Conservation (phyloP, 2,888 invertebrate species). For the Brachypalpus laphriformis region DNA sequence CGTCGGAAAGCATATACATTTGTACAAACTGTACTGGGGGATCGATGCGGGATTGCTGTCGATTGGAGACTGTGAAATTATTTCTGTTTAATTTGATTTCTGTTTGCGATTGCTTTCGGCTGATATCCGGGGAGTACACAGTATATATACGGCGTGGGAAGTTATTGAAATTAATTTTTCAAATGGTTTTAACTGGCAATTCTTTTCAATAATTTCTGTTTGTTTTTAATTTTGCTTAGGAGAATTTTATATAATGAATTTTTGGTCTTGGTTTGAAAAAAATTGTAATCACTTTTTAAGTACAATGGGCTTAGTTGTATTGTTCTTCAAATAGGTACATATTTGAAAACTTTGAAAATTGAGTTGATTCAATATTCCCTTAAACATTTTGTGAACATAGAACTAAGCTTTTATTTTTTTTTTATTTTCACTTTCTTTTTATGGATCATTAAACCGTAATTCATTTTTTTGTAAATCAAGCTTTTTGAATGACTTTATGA, state of each 20-base stretch:
- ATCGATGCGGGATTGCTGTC: conserved; percentile 17
- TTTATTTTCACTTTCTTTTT: too few species aligned
- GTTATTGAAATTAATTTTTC: conserved; percentile 19
- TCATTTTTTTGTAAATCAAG: too few species aligned
- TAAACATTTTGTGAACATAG: too few species aligned
- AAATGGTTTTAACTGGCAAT: background rate
- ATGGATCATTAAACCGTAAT: too few species aligned
- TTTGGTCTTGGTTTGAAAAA: too few species aligned
- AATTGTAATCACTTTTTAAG: too few species aligned
- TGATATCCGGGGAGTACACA: background rate
- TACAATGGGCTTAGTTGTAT: too few species aligned
- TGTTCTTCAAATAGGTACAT: too few species aligned
- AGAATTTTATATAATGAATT: background rate
- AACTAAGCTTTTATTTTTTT: too few species aligned
- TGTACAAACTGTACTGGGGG: background rate
- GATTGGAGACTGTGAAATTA: conserved; percentile 50
- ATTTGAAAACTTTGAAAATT: too few species aligned
- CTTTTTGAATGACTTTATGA: too few species aligned
- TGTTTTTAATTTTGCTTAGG: conserved; percentile 31
- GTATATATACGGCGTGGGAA: background rate
- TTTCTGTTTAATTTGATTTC: conserved; percentile 64
- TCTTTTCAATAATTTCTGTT: conserved; percentile 21
- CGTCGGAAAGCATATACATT: background rate
- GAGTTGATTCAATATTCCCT: too few species aligned
- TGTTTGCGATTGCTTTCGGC: conserved; percentile 52